Conservation (phyloP, 2,888 invertebrate genomes). For the Cerceris rybyensis region DNA sequence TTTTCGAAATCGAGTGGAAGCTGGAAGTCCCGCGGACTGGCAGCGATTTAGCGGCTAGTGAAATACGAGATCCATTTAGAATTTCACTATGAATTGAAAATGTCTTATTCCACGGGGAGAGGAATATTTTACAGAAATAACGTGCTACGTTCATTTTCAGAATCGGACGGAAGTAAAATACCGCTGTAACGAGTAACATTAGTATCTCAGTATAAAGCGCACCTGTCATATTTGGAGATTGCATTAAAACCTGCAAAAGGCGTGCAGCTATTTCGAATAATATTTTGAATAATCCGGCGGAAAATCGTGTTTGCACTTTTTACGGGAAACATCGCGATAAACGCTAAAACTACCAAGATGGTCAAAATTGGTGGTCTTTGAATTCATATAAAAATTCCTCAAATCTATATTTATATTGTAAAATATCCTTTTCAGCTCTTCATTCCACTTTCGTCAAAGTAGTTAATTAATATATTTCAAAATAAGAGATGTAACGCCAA, state of each 20-base stretch:
- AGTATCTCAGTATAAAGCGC: not conserved
- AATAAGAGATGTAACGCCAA: too few relatives aligned
- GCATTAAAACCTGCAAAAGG: not conserved
- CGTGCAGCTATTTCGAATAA: not conserved
- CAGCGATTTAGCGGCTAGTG: not conserved
- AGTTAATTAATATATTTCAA: too few relatives aligned
- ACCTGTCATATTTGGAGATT: not conserved
- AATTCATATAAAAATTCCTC: too few relatives aligned
- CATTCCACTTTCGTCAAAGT: too few relatives aligned
- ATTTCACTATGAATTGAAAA: conserved; percentile 6
- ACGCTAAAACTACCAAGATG: too few relatives aligned
- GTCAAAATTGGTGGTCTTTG: too few relatives aligned
- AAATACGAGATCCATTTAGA: conserved; percentile 12
- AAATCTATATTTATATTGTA: too few relatives aligned
- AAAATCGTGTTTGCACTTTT: not conserved
- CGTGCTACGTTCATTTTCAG: conserved; percentile 4
- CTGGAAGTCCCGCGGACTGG: not conserved
- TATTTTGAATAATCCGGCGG: conserved; percentile 1
- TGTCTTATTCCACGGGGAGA: not conserved
- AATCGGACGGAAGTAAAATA: not conserved
- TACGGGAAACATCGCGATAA: not conserved
- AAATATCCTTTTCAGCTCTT: too few relatives aligned
- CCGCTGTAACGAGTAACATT: conserved; percentile 1
- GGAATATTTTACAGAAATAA: not conserved
- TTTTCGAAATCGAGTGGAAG: too few relatives aligned